Evolutionary conservation across 2,113 vertebrate species (phyloP).

Genomic region (Prietella phreatophila): DNA sequence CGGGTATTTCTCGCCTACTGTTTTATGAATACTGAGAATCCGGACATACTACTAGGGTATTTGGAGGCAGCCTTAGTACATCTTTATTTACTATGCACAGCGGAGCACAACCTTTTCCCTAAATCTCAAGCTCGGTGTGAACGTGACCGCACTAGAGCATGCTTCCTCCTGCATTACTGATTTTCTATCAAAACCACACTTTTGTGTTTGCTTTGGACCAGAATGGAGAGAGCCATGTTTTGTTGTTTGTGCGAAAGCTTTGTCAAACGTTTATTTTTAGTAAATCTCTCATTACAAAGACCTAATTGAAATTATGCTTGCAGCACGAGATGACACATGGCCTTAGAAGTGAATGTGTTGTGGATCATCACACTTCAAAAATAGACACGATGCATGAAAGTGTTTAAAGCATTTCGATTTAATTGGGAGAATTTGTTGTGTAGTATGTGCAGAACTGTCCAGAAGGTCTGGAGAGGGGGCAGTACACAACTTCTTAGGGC

Average conservation of each 20-base stretch:
- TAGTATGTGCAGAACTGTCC: slow-evolving; percentile 3
- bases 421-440: slow-evolving; percentile 16
- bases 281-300: slow-evolving; percentile 25
- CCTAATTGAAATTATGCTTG: slow-evolving; percentile 26
- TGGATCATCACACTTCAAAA: slow-evolving; percentile 23
- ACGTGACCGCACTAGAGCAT: neutral
- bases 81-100: slow-evolving; percentile 23
- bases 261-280: slow-evolving; percentile 15
- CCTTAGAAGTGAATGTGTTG: slow-evolving; percentile 25
- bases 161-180: neutral
- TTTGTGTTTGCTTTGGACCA: slow-evolving; percentile 20
- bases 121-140: neutral
- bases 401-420: slow-evolving; percentile 20
- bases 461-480: neutral
- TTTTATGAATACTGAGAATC: too few relatives aligned
- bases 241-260: slow-evolving; percentile 21
- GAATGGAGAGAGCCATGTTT: neutral
- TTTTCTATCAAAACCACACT: neutral
- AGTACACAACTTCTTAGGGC: neutral
- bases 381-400: slow-evolving; percentile 24
- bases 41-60: too few relatives aligned
- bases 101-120: neutral
- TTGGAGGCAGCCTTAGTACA: neutral
- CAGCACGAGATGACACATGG: slow-evolving; percentile 18
- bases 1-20: too few relatives aligned